Base-by-base conservation (phyloP, 2,797 vertebrate species). In the Parambassis ranga region DNA sequence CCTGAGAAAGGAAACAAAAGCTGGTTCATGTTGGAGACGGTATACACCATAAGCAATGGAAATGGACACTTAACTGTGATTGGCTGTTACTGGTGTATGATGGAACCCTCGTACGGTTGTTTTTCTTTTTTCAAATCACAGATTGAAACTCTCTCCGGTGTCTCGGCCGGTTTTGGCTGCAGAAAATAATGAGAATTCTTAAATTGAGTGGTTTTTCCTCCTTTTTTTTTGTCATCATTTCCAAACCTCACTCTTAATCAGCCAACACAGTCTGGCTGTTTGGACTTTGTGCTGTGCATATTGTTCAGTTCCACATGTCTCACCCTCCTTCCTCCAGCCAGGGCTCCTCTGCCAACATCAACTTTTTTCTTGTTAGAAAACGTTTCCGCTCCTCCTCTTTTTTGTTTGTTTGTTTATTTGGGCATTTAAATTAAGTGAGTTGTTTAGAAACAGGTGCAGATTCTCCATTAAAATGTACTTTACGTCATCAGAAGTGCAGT, bases 261-360 rank as follows among this genome's bases (percentile, higher is more conserved):
- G 51, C 59, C 48, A 9, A 2, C 23, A 14, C 70, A 27, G 59
- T 63, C 64, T 33, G 49, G 58, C 69, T 51, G 66, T 61, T 70
- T 51, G 64, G 71, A 79, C 77, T 81, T 53, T 81, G 71, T 81
- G 77, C 71, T 76, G 74, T 66, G 60, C 72, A 76, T 74, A 71
- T 65, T 70, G 69, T 76, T 79, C 53, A 61, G 31, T 59, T 53
- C n/a, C n/a, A 5, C 58, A 47, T 51, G 11, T 47, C 20, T 52
- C 52, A 14, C 52, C 38, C 31, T 67, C 20, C 37, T 56, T 10
- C 39, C 53, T 23, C 14, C 30, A 6, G 47, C 15, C 64, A 59
- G 39, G 37, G 35, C 41, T 16, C 23, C 66, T 80, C 56, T 31
- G 62, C 73, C 64, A 20, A 61, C 66, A 82, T 74, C 52, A 22